Base-by-base conservation (phyloP, 2,113 vertebrate genomes). In the Microcebus jonahi region DNA sequence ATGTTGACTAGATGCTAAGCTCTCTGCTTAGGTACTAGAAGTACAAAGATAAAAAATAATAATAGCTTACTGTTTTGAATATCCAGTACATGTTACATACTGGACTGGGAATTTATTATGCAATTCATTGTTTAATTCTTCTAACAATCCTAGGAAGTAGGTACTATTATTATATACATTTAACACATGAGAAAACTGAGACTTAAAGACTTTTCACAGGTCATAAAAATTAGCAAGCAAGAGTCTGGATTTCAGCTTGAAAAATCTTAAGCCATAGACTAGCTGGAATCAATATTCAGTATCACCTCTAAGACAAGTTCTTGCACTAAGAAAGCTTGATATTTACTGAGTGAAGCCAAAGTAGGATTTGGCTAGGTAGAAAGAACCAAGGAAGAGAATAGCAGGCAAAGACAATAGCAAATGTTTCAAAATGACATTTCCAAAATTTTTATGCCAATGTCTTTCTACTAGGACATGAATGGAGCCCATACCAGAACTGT, bases 151-250 rank as follows among this genome's bases (percentile, higher is more conserved):
- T 68, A 20, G 13, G 23, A 79, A 48, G 14, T 45, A 45, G 3
- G 7, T 57, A 59, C 8, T 83, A 63, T 65, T 88, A 87, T 42
- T 29, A 84, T 36, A 23, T 50, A 42, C 10, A n/a, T 77, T 79
- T 76, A 65, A 75, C n/a, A 81, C 13, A 85, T 76, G 10, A 90
- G 13, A 91, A 88, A 84, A 15, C 6, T 65, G 20, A 92, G 4
- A 57, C 45, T 63, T 90, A 53, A 80, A 50, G 18, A 48, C 2
- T 73, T 57, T 73, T 89, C 12, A 11, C 34, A 15, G 27, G 25
- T 90, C 79, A 61, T 25, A 90, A 65, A 65, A 77, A 92, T 71
- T 71, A 86, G 17, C 65, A 95, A 88, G 18, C 27, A 42, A 85
- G 63, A 95, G 21, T 18, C 27, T 91, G 12, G 34, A 70, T 63